Percentiles rank a stretch among this genome's conserved stretches.
These are phyloP conservation scores for Heterotis niloticus DNA, from an alignment of 2,113 vertebrate species.

Conservation along the genomic window DNA sequence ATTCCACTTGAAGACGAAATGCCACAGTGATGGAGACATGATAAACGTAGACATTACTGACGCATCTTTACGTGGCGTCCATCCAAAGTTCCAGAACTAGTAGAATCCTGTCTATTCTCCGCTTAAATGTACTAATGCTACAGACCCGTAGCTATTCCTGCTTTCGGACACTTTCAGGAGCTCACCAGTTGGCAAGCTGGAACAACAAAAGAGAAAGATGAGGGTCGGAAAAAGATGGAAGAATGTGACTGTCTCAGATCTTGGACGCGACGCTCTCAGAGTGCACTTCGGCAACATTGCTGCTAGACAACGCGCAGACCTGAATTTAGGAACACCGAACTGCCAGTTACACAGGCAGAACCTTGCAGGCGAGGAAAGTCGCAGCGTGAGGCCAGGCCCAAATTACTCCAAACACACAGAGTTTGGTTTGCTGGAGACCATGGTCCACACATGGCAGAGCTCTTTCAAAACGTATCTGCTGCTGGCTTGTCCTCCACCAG, in stretches of 20 bases:
- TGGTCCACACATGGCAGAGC: slow-evolving; percentile 25
- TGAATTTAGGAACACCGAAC: slow-evolving; percentile 53
- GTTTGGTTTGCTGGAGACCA: slow-evolving; percentile 32
- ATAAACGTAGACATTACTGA: too few species aligned
- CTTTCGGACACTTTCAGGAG: slow-evolving; percentile 30
- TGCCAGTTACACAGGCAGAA: slow-evolving; percentile 55
- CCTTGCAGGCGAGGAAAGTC: slow-evolving; percentile 43
- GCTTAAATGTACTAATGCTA: not conserved
- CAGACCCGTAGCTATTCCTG: slow-evolving; percentile 9
- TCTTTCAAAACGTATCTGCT: slow-evolving; percentile 34
- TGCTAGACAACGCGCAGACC: slow-evolving; percentile 49
- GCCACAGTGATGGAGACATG: not conserved
- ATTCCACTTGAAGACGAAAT: not conserved
- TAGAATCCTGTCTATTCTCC: not conserved
- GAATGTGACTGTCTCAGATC: not conserved
- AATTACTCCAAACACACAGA: slow-evolving; percentile 56
- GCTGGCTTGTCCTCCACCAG: slow-evolving; percentile 40
- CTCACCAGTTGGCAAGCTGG: slow-evolving; percentile 31
- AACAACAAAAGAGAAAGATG: slow-evolving; percentile 40
- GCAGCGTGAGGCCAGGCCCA: slow-evolving; percentile 47
- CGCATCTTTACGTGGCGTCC: not conserved
- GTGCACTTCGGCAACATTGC: slow-evolving; percentile 57
- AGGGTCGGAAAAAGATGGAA: slow-evolving; percentile 40
- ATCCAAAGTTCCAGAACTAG: not conserved
- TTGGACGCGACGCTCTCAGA: slow-evolving; percentile 40